Conservation (phyloP, 1,140 invertebrate species). For the Drosophila ironensis region DNA sequence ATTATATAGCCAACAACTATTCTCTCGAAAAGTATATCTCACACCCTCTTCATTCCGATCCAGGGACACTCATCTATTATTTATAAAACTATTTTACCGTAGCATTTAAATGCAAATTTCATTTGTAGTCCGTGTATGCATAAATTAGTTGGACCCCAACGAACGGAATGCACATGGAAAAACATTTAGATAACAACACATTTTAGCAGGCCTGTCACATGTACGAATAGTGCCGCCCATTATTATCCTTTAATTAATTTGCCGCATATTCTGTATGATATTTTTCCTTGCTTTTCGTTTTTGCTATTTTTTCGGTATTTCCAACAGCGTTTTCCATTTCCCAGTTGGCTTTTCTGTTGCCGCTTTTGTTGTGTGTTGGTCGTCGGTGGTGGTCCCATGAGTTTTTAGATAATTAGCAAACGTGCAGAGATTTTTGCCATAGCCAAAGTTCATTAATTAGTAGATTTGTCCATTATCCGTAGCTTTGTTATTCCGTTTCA, state of each 20-base stretch:
- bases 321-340: not conserved
- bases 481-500: conserved; percentile 36
- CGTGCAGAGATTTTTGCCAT: conserved; percentile 58
- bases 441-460: conserved; percentile 67
- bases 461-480: conserved; percentile 47
- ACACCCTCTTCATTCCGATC: conserved; percentile 4
- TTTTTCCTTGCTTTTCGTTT: conserved; percentile 16
- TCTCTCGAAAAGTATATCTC: conserved; percentile 18
- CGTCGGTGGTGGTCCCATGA: conserved; percentile 36
- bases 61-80: conserved; percentile 57
- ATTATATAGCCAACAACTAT: conserved; percentile 26
- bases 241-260: conserved; percentile 78
- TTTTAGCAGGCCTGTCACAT: conserved; percentile 59
- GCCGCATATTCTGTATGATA: conserved; percentile 61
- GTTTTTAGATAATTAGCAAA: conserved; percentile 59
- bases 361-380: conserved; percentile 7
- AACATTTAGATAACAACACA: conserved; percentile 73
- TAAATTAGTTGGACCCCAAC: conserved; percentile 58
- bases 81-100: conserved; percentile 71
- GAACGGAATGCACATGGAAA: conserved; percentile 40
- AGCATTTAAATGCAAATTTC: conserved; percentile 76
- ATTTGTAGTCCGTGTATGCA: conserved; percentile 67
- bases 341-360: conserved; percentile 5
- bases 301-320: not conserved
- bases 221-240: conserved; percentile 52